Evolutionary conservation across 2,888 invertebrate genomes (phyloP).

Genomic region (Patella pellucida): DNA sequence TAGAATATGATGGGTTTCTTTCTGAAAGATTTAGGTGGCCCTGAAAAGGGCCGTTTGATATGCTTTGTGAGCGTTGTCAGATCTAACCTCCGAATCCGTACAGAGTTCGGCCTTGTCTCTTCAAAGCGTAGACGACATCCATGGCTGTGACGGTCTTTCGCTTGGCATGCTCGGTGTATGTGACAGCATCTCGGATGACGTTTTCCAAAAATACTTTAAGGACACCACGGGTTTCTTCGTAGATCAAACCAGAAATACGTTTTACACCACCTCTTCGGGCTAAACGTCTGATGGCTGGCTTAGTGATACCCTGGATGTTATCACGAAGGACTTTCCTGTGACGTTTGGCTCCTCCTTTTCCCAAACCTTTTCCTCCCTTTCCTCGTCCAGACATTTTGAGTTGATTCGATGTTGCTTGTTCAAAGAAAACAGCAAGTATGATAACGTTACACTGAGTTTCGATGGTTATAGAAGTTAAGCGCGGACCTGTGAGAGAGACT

Average conservation of each 20-base stretch:
- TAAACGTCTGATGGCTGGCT: conserved; percentile 82
- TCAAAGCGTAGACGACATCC: conserved; percentile 82
- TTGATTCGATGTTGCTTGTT: no score
- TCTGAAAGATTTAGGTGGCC: no score
- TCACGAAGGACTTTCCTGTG: conserved; percentile 84
- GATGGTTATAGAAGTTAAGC: no score
- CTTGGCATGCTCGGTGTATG: conserved; percentile 89
- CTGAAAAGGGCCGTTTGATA: no score
- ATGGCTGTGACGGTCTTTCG: conserved; percentile 90
- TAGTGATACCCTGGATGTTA: conserved; percentile 86
- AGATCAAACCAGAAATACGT: conserved; percentile 76
- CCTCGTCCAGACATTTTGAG: conserved; percentile 19
- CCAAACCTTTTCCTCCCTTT: conserved; percentile 84
- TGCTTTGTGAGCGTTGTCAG: no score
- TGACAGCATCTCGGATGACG: conserved; percentile 88
- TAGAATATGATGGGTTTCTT: no score
- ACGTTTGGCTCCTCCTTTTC: conserved; percentile 86
- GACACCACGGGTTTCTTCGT: conserved; percentile 85
- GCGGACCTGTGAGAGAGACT: no score
- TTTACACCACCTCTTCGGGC: conserved; percentile 79
- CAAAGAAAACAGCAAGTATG: background rate
- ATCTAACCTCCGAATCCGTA: conserved; percentile 29
- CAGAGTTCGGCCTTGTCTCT: conserved; percentile 16
- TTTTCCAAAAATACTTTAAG: conserved; percentile 86
- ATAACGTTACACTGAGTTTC: no score